phyloP scores from a whole-genome alignment of 2,888 invertebrate genomes.

The Hermaeophaga mercurialis region DNA sequence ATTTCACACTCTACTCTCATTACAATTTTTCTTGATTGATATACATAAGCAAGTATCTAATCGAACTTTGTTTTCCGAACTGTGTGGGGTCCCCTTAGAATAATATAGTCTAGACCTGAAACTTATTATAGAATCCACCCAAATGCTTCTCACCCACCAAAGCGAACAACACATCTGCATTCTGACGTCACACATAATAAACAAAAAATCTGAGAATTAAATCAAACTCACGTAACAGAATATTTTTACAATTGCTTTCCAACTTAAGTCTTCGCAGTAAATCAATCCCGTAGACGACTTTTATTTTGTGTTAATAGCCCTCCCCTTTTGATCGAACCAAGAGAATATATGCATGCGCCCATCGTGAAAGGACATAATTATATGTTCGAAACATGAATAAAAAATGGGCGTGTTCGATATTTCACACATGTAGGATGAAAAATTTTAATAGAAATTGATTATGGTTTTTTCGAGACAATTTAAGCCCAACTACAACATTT shows the following conservation, averaged over 20 bases:
- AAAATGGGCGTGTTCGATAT: constrained; percentile 4
- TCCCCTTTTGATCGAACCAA: constrained; percentile 28
- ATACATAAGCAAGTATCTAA: no score
- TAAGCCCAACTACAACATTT: no score
- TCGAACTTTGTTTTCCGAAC: no score
- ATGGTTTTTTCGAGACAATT: no score
- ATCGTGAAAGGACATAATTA: constrained; percentile 15
- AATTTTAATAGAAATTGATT: no score
- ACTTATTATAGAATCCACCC: no score
- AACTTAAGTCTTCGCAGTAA: constrained; percentile 33
- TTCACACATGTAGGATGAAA: constrained; percentile 4
- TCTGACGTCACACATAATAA: constrained; percentile 5
- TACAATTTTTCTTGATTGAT: no score
- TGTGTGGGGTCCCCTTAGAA: no score
- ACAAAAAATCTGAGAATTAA: constrained; percentile 11
- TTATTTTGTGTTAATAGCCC: constrained; percentile 44
- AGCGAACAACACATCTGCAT: neutral
- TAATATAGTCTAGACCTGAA: no score
- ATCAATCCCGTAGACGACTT: constrained; percentile 38
- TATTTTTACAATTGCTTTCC: constrained; percentile 44
- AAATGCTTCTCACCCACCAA: neutral
- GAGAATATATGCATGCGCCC: neutral
- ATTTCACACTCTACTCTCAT: no score
- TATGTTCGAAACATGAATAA: constrained; percentile 16
- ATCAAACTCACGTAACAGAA: constrained; percentile 26